phyloP scores from a whole-genome alignment of 1,140 invertebrate species.

The Chrysoperla carnea region DNA sequence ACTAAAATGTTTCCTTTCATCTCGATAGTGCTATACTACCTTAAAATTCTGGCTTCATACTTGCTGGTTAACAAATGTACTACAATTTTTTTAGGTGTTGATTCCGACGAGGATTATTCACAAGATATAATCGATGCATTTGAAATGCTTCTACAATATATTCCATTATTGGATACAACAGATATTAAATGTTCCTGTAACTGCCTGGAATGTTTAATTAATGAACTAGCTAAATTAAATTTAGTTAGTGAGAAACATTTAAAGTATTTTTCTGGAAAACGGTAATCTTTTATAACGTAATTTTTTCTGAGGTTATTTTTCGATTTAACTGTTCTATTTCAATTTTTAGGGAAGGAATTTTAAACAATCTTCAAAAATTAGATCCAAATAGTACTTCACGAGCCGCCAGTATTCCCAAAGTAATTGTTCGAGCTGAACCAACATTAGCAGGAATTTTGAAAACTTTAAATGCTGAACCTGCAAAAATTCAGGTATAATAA shows the following conservation, averaged over 20 bases:
- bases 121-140: conserved; percentile 65
- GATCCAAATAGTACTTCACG: conserved; percentile 39
- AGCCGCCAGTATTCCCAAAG: conserved; percentile 46
- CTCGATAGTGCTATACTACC: too few relatives aligned
- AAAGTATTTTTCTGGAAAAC: conserved; percentile 46
- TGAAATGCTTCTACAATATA: conserved; percentile 62
- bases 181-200: conserved; percentile 80
- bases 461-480: conserved; percentile 69
- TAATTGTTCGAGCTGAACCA: conserved; percentile 73
- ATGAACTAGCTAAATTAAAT: conserved; percentile 61
- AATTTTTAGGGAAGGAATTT: conserved; percentile 22
- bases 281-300: conserved; percentile 13
- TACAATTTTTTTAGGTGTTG: conserved; percentile 19
- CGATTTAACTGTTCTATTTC: background rate
- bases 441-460: conserved; percentile 76
- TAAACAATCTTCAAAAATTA: conserved; percentile 35
- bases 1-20: too few relatives aligned
- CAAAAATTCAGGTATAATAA: conserved; percentile 55
- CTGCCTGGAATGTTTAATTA: conserved; percentile 63
- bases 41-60: too few relatives aligned
- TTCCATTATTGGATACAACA: conserved; percentile 70
- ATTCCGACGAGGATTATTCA: conserved; percentile 41
- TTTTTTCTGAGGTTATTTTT: too few relatives aligned
- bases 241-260: conserved; percentile 65
- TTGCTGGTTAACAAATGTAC: too few relatives aligned